Evolutionary conservation across 2,113 vertebrate genomes (phyloP).

Genomic region (Nycticebus coucang): DNA sequence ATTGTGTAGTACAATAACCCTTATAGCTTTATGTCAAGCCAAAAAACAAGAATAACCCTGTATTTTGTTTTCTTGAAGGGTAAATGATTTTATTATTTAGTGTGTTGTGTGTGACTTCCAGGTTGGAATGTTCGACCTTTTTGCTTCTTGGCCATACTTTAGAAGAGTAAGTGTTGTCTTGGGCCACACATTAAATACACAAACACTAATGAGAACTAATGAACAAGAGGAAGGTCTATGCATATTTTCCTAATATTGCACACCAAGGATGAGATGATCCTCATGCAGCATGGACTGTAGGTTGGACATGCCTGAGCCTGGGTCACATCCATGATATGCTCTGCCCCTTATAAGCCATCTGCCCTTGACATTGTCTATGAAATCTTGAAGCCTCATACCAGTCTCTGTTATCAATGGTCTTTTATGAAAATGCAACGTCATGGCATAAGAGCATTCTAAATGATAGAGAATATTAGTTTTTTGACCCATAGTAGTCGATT

Average conservation of each 20-base stretch:
- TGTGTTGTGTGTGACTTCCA: not conserved
- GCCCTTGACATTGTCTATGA: not conserved
- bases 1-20: constrained; percentile 21
- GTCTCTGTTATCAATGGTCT: not conserved
- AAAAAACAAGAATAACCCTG: not conserved
- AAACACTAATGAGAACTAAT: too few species aligned
- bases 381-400: not conserved
- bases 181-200: too few species aligned
- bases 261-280: too few species aligned
- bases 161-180: too few species aligned
- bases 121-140: too few species aligned
- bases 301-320: not conserved
- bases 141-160: too few species aligned
- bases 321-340: not conserved
- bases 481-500: constrained; percentile 1
- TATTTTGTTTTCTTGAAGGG: not conserved
- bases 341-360: not conserved
- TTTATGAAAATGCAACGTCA: constrained; percentile 28
- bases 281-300: too few species aligned
- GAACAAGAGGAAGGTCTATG: too few species aligned
- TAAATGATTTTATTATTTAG: not conserved
- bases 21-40: constrained; percentile 5
- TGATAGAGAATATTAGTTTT: constrained; percentile 10
- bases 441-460: not conserved
- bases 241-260: too few species aligned